Percentiles rank a stretch among this genome's conserved stretches.
Conservation (phyloP, 2,888 invertebrate genomes). For the Torymus texanus region DNA sequence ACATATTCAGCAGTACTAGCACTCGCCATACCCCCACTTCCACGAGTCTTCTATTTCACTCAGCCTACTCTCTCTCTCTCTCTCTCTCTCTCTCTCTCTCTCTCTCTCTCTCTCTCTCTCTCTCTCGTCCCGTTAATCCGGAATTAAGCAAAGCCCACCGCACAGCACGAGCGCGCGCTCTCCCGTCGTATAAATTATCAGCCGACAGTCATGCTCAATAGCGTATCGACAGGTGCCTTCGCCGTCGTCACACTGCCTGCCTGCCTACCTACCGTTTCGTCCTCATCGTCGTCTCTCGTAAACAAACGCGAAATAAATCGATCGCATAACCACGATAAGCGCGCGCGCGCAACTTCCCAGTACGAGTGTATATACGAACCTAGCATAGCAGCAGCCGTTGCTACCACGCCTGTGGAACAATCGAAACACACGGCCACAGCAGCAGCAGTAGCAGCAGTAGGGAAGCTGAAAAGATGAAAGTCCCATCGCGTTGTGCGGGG, state of each 20-base stretch:
- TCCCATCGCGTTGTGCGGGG: background rate
- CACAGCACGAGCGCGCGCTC: no score
- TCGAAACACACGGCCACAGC: background rate
- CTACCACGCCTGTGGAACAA: background rate
- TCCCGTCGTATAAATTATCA: constrained; percentile 21
- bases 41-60: no score
- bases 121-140: no score
- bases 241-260: background rate
- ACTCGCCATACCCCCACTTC: no score
- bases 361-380: no score
- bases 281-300: constrained; percentile 4
- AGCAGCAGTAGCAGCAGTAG: background rate
- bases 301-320: constrained; percentile 42
- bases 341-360: background rate
- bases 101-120: no score
- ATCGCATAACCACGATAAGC: constrained; percentile 6
- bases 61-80: no score
- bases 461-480: constrained; percentile 32
- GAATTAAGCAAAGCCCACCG: no score
- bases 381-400: no score
- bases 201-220: constrained; percentile 12
- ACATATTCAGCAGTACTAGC: no score
- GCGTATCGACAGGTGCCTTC: constrained; percentile 2
- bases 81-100: no score
- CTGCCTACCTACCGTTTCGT: no score